Conservation (phyloP, 2,113 vertebrate genomes). For the Gulo gulo region DNA sequence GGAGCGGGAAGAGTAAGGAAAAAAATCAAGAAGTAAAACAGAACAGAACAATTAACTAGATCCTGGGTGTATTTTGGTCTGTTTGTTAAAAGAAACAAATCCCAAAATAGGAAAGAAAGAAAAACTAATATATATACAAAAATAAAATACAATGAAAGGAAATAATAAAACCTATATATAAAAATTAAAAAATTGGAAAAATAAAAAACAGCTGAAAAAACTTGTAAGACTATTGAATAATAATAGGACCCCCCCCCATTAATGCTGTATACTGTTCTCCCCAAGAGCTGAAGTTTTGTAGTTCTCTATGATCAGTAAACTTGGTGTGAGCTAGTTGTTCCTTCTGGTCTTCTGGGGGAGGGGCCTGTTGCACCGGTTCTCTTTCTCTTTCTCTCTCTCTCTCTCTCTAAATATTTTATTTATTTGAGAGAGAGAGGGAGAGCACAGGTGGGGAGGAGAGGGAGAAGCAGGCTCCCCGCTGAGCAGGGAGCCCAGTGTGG, state of each 20-base stretch:
- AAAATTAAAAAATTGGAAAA: neutral
- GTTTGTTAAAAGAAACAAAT: neutral
- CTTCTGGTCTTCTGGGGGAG: neutral
- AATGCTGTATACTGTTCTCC: neutral
- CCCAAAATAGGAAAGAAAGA: neutral
- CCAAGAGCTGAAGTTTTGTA: neutral
- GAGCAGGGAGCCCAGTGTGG: too few species aligned
- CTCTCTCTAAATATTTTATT: too few species aligned
- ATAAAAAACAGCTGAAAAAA: neutral
- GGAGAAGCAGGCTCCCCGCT: too few species aligned
- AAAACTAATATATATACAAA: neutral
- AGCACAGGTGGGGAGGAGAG: too few species aligned
- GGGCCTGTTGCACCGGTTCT: neutral
- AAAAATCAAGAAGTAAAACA: neutral
- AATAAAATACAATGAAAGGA: neutral
- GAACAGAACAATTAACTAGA: neutral
- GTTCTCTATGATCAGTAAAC: neutral
- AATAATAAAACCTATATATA: neutral
- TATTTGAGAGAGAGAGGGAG: too few species aligned
- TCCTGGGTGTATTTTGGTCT: neutral
- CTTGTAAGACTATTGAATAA: neutral
- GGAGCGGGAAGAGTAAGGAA: neutral
- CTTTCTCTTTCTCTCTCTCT: too few species aligned
- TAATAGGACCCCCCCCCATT: too few species aligned
- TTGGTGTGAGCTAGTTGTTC: neutral